A percentile compares a stretch with the other conserved stretches of the same genome.
These are phyloP conservation scores for Megathymus violae DNA, from an alignment of 1,140 invertebrate species.

Conservation along the genomic window DNA sequence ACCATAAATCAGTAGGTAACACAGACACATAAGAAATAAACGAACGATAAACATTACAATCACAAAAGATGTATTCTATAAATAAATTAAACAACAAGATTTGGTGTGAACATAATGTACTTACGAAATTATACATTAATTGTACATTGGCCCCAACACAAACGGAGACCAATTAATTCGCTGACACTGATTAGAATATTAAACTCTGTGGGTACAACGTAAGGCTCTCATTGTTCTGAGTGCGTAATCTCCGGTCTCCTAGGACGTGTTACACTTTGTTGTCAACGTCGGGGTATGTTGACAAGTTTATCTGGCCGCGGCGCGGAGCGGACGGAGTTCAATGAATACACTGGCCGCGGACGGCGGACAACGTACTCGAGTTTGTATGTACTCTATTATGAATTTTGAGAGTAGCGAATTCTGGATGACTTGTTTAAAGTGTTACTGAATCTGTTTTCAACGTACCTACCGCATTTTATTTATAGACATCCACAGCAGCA, in stretches of 20 bases:
- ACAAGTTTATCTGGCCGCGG: constrained; percentile 21
- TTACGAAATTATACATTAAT: constrained; percentile 12
- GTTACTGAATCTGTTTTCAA: too few relatives aligned
- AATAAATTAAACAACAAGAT: constrained; percentile 8
- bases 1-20: too few relatives aligned
- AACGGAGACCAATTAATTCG: constrained; percentile 10
- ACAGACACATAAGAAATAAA: not conserved
- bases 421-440: too few relatives aligned
- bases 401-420: not conserved
- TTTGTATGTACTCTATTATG: too few relatives aligned
- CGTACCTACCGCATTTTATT: too few relatives aligned
- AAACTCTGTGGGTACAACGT: not conserved
- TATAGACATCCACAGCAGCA: too few relatives aligned
- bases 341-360: constrained; percentile 11
- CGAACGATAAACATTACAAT: not conserved
- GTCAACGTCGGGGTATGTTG: constrained; percentile 26
- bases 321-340: constrained; percentile 11
- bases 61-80: constrained; percentile 2
- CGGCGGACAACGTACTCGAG: constrained; percentile 4
- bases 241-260: constrained; percentile 5
- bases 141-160: constrained; percentile 1
- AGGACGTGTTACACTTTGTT: constrained; percentile 17
- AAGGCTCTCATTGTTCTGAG: not conserved
- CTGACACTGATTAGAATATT: not conserved
- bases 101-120: not conserved